Conservation (phyloP, 2,888 invertebrate genomes). For the Mesorhabditis spiculigera region DNA sequence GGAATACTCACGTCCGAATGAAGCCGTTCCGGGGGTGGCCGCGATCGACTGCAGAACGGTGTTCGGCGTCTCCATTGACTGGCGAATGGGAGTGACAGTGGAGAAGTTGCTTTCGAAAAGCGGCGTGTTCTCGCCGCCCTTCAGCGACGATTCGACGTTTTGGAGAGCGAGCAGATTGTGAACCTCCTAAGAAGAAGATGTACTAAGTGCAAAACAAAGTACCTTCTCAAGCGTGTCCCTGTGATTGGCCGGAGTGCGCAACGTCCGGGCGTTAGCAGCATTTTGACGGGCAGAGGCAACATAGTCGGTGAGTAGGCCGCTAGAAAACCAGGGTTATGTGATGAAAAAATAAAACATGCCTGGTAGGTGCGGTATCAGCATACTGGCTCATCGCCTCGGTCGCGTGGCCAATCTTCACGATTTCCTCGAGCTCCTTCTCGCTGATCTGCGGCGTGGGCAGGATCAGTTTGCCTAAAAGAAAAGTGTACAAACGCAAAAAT, state of each 20-base stretch:
- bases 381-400: slow-evolving; percentile 68
- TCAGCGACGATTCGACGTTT: slow-evolving; percentile 93
- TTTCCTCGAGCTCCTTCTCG: slow-evolving; percentile 71
- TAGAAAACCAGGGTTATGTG: slow-evolving; percentile 13
- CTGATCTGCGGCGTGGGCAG: slow-evolving; percentile 94
- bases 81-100: slow-evolving; percentile 34
- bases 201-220: background rate
- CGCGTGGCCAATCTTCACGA: slow-evolving; percentile 70
- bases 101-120: slow-evolving; percentile 83
- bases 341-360: slow-evolving; percentile 22
- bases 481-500: slow-evolving; percentile 62
- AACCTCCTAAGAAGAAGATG: slow-evolving; percentile 76
- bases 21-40: slow-evolving; percentile 45
- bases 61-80: slow-evolving; percentile 73
- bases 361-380: slow-evolving; percentile 70
- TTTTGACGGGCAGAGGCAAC: slow-evolving; percentile 72
- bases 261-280: slow-evolving; percentile 75
- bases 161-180: slow-evolving; percentile 97
- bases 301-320: slow-evolving; percentile 82
- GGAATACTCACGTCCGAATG: slow-evolving; percentile 21
- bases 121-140: slow-evolving; percentile 90
- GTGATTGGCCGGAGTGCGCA: slow-evolving; percentile 62
- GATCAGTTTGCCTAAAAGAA: slow-evolving; percentile 74
- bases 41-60: slow-evolving; percentile 73
- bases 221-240: slow-evolving; percentile 51